Percentiles rank a stretch among this genome's conserved stretches.
Evolutionary conservation across 1,140 invertebrate genomes (phyloP).

Genomic region (Helicoverpa armigera): DNA sequence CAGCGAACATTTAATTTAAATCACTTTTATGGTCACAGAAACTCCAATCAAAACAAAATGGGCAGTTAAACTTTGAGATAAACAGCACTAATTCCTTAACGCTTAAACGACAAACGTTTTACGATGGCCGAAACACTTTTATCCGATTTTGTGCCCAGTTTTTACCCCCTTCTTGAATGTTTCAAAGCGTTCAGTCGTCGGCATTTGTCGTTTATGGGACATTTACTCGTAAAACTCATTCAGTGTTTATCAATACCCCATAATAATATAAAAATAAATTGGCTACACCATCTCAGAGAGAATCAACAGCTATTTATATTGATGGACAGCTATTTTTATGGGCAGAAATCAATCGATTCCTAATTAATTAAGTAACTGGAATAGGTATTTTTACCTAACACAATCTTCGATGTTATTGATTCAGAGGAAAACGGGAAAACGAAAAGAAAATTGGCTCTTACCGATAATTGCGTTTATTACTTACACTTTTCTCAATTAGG

Average conservation of each 20-base stretch:
- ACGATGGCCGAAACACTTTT: conserved; percentile 30
- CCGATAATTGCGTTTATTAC: conserved; percentile 7
- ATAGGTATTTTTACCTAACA: background rate
- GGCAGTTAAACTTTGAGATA: conserved; percentile 23
- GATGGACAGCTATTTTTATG: conserved; percentile 7
- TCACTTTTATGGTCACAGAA: conserved; percentile 7
- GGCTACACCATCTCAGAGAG: background rate
- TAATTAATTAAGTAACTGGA: background rate
- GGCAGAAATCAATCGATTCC: conserved; percentile 12
- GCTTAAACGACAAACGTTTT: conserved; percentile 40
- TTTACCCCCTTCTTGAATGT: conserved; percentile 38
- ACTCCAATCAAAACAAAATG: conserved; percentile 42
- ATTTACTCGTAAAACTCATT: conserved; percentile 49
- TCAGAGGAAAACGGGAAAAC: background rate
- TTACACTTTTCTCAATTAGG: conserved; percentile 32
- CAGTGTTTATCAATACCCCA: conserved; percentile 35
- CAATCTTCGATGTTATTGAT: background rate
- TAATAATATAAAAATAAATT: conserved; percentile 16
- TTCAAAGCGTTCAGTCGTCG: conserved; percentile 31
- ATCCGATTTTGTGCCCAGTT: conserved; percentile 22
- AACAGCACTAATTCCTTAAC: conserved; percentile 41
- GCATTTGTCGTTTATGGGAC: conserved; percentile 44
- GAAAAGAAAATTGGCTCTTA: background rate
- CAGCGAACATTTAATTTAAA: background rate
- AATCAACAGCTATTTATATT: conserved; percentile 17